A percentile compares a stretch with the other conserved stretches of the same genome.
phyloP scores from a whole-genome alignment of 2,888 invertebrate species.

The Folsomia manolachei region DNA sequence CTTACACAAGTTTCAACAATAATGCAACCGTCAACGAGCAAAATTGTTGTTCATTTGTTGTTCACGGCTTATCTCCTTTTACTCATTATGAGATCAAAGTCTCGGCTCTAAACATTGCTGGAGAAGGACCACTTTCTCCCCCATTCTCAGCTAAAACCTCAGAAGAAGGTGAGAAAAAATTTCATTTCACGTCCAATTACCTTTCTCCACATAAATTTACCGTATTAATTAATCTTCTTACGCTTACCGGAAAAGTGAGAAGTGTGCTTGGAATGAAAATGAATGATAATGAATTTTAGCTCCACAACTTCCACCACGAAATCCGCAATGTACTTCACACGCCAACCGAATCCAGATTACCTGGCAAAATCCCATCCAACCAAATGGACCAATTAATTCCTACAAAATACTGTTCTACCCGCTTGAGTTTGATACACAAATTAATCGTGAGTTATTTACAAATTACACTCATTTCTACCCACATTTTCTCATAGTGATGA shows the following conservation, averaged over 20 bases:
- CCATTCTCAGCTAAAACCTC: slow-evolving; percentile 39
- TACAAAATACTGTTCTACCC: slow-evolving; percentile 48
- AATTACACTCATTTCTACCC: no score
- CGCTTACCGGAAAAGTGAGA: neutral
- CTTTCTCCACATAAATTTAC: slow-evolving; percentile 7
- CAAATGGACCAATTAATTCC: slow-evolving; percentile 46
- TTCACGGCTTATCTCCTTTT: slow-evolving; percentile 42
- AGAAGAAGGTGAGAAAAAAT: slow-evolving; percentile 41
- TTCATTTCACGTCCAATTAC: slow-evolving; percentile 20
- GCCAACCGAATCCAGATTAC: slow-evolving; percentile 48
- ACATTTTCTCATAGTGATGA: slow-evolving; percentile 2
- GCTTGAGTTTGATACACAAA: slow-evolving; percentile 12
- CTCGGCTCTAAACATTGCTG: slow-evolving; percentile 43
- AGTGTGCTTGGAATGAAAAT: no score
- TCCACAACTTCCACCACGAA: slow-evolving; percentile 40
- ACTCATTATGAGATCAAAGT: slow-evolving; percentile 44
- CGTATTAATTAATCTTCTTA: slow-evolving; percentile 21
- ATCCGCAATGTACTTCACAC: slow-evolving; percentile 40
- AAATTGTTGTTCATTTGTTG: slow-evolving; percentile 45
- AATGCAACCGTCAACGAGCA: slow-evolving; percentile 31
- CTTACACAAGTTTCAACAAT: slow-evolving; percentile 24
- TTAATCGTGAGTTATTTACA: no score
- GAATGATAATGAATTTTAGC: slow-evolving; percentile 34
- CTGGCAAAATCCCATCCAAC: slow-evolving; percentile 44
- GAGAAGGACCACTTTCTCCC: slow-evolving; percentile 40